phyloP scores from a whole-genome alignment of 2,113 vertebrate genomes.

The Bubalus kerabau region DNA sequence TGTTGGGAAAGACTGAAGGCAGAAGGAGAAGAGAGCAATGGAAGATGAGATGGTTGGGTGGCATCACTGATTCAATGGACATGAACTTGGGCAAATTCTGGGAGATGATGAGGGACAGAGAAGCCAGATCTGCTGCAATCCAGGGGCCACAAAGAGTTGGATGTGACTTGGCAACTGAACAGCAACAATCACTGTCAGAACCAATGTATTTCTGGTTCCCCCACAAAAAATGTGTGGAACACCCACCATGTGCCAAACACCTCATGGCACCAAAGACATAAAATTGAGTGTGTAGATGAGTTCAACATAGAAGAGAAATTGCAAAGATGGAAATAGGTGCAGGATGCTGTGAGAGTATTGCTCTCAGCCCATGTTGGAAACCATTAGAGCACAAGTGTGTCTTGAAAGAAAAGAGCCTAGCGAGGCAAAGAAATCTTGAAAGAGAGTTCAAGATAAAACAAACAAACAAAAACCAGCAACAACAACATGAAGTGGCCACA shows the following conservation, averaged over 20 bases:
- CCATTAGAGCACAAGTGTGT: background rate
- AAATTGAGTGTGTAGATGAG: background rate
- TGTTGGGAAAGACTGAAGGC: background rate
- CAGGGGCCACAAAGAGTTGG: background rate
- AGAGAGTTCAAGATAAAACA: background rate
- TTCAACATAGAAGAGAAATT: background rate
- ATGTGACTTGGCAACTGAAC: background rate
- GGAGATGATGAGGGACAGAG: background rate
- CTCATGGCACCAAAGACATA: background rate
- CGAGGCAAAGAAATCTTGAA: background rate
- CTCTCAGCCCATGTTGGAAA: background rate
- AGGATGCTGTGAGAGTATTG: background rate
- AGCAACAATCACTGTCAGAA: background rate
- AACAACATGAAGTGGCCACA: background rate
- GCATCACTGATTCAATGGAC: background rate
- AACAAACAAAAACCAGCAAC: background rate
- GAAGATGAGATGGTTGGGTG: background rate
- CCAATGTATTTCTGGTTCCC: background rate
- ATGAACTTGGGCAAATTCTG: background rate
- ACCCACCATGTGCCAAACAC: background rate
- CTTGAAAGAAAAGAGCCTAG: background rate
- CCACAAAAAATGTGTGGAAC: background rate
- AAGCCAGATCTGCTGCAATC: background rate
- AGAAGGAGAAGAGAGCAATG: background rate
- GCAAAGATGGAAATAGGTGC: background rate